Evolutionary conservation across 2,888 invertebrate genomes (phyloP), one percentile per base, ranked within the genome.

Genomic region (Lissonota sp.): DNA sequence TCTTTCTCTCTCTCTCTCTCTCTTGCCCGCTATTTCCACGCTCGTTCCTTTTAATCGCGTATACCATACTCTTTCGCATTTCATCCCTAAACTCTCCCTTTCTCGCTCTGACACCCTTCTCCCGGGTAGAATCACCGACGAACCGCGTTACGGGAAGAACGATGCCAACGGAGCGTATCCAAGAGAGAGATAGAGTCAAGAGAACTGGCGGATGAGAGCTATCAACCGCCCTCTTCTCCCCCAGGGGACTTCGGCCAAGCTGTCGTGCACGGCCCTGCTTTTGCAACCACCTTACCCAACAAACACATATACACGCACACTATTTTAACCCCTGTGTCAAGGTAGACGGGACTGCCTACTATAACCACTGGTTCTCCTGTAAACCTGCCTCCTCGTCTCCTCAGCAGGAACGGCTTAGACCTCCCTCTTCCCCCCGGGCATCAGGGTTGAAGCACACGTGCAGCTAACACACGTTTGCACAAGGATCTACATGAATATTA

Each of bases 211-310:
- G 26, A 62, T 63, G 44, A 71, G 71, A 80, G 75, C 67, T 62
- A 80, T 80, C 75, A 71, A 57, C 67, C 26, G 26, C 26, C 26
- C 26, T 26, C 26, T 26, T 26, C n/a, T 63, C 60, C 66, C 80
- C 75, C 73, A 63, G 72, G 79, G 80, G 83, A 84, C 83, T 82
- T 82, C 72, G 74, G 84, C 85, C 82, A 79, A 85, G 84, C 85
- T 82, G 60, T 72, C 78, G 79, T 73, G 74, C 69, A 77, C 79
- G 76, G 73, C 79, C 79, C 79, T 72, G 26, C 26, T 26, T 26
- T 3, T 26, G 63, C 63, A 72, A 63, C 70, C 73, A 64, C 82
- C 75, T 75, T 80, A 77, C 64, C 6, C 49, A 7, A 16, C 7
- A 40, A 49, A 42, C 37, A 6, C 12, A 58, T 14, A 49, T 37